Conservation (phyloP, 1,140 invertebrate species). For the Drosophila kohkoa region DNA sequence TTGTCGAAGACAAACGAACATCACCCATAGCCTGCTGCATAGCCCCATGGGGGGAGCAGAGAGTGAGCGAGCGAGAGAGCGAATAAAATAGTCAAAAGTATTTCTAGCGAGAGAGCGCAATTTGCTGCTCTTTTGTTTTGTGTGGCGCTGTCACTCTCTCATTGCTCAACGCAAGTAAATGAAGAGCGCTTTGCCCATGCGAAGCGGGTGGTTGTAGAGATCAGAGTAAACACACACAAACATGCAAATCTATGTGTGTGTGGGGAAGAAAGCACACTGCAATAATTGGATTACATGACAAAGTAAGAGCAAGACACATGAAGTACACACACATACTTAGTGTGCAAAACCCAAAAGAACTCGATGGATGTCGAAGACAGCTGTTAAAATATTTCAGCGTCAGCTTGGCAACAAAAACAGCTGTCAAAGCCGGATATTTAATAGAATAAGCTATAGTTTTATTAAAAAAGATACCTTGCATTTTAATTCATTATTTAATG, state of each 20-base stretch:
- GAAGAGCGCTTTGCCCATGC: slow-evolving; percentile 9
- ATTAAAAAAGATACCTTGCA: background rate
- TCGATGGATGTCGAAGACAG: slow-evolving; percentile 11
- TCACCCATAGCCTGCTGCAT: slow-evolving; percentile 7
- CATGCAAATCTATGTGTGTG: background rate
- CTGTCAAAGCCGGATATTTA: slow-evolving; percentile 27
- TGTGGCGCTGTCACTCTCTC: background rate
- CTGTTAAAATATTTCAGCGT: slow-evolving; percentile 31
- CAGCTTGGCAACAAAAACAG: slow-evolving; percentile 32
- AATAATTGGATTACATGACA: slow-evolving; percentile 45
- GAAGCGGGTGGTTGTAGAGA: slow-evolving; percentile 38
- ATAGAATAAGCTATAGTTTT: background rate
- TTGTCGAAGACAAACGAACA: slow-evolving; percentile 39
- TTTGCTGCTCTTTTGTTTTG: slow-evolving; percentile 9
- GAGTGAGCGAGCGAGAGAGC: background rate
- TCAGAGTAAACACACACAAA: slow-evolving; percentile 16
- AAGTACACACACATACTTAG: background rate
- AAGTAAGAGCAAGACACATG: slow-evolving; percentile 8
- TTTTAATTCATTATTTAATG: background rate
- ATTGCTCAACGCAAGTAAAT: background rate
- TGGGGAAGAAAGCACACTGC: slow-evolving; percentile 16
- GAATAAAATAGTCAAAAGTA: background rate
- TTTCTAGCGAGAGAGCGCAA: slow-evolving; percentile 11
- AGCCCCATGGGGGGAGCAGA: background rate
- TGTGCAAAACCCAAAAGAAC: slow-evolving; percentile 13